A percentile compares a stretch with the other conserved stretches of the same genome.
phyloP scores from a whole-genome alignment of 2,888 invertebrate species.

The Clanis bilineata region DNA sequence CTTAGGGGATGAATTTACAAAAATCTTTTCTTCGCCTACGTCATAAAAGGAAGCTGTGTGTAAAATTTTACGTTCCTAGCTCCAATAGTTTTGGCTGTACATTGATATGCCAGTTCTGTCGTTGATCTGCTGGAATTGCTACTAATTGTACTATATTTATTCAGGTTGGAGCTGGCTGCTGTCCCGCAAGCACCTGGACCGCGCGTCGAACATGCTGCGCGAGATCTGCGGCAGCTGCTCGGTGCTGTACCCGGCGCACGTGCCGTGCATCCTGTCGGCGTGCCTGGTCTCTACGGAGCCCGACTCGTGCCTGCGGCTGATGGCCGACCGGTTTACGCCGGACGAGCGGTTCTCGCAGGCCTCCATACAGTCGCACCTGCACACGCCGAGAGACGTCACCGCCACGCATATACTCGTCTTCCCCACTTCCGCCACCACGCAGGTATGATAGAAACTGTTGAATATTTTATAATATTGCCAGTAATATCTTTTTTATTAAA shows the following conservation, averaged over 20 bases:
- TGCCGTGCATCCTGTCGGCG: constrained; percentile 97
- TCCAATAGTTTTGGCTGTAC: too few relatives aligned
- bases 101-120: too few relatives aligned
- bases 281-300: constrained; percentile 98
- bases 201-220: constrained; percentile 93
- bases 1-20: too few relatives aligned
- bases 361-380: constrained; percentile 93
- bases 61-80: too few relatives aligned
- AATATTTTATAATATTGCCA: too few relatives aligned
- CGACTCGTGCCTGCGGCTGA: constrained; percentile 92
- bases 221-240: constrained; percentile 96
- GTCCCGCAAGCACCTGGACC: constrained; percentile 93
- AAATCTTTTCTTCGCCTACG: too few relatives aligned
- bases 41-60: too few relatives aligned
- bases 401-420: constrained; percentile 99
- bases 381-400: constrained; percentile 97
- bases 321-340: constrained; percentile 98
- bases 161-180: constrained; percentile 96
- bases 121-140: too few relatives aligned
- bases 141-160: too few relatives aligned
- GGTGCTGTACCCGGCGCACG: constrained; percentile 89
- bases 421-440: constrained; percentile 97
- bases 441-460: too few relatives aligned
- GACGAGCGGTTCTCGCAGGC: constrained; percentile 95
- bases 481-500: too few relatives aligned